Evolutionary conservation across 2,888 invertebrate species (phyloP).

Genomic region (Catocala fraxini): DNA sequence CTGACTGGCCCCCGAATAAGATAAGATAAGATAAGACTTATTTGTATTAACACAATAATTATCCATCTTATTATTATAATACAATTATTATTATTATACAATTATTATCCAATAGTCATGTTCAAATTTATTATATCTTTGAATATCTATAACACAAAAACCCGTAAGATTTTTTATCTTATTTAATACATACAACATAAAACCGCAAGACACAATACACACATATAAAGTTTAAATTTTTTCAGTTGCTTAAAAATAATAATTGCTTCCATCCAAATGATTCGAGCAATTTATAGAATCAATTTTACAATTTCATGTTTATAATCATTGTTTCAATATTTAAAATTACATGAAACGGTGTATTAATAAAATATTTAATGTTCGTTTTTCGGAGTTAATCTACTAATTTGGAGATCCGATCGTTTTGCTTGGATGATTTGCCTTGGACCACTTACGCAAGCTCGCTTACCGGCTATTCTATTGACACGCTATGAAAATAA

Average conservation of each 20-base stretch:
- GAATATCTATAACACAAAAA: too few relatives aligned
- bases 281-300: constrained; percentile 2
- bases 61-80: too few relatives aligned
- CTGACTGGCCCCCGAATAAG: too few relatives aligned
- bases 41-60: too few relatives aligned
- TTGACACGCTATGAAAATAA: constrained; percentile 39
- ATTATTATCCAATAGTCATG: too few relatives aligned
- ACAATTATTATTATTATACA: too few relatives aligned
- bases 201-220: too few relatives aligned
- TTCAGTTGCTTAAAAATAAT: not conserved
- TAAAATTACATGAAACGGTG: constrained; percentile 3
- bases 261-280: constrained; percentile 6
- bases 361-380: constrained; percentile 27
- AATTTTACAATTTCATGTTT: constrained; percentile 15
- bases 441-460: constrained; percentile 79
- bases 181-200: too few relatives aligned
- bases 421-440: constrained; percentile 62
- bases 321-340: constrained; percentile 14
- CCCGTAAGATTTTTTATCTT: too few relatives aligned
- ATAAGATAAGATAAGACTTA: too few relatives aligned
- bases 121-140: too few relatives aligned
- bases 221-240: too few relatives aligned
- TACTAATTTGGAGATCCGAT: constrained; percentile 62
- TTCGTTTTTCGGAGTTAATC: constrained; percentile 38
- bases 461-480: constrained; percentile 54